A percentile compares a stretch with the other conserved stretches of the same genome.
phyloP scores from a whole-genome alignment of 2,888 invertebrate genomes.

The Erebia ligea region DNA sequence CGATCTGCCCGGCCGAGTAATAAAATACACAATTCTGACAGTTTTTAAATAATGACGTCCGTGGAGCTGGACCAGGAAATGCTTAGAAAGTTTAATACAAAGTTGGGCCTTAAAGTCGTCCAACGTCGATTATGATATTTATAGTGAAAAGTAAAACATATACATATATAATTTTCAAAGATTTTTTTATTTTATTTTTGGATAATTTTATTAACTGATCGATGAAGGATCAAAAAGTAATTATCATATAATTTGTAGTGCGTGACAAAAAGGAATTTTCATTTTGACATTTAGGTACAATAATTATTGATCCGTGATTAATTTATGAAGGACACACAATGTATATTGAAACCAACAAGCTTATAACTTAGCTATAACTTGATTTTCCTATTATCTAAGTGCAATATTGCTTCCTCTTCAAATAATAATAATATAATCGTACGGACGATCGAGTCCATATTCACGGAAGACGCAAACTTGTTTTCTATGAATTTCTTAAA shows the following conservation, averaged over 20 bases:
- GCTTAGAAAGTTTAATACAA: slow-evolving; percentile 73
- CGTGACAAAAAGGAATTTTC: slow-evolving; percentile 54
- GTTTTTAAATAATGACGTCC: slow-evolving; percentile 81
- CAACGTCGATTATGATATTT: slow-evolving; percentile 60
- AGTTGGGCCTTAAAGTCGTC: slow-evolving; percentile 62
- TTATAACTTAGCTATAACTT: neutral
- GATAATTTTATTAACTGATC: slow-evolving; percentile 15
- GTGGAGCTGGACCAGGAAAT: slow-evolving; percentile 69
- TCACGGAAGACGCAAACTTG: slow-evolving; percentile 34
- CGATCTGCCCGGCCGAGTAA: slow-evolving; percentile 71
- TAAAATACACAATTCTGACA: slow-evolving; percentile 82
- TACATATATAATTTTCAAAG: slow-evolving; percentile 34
- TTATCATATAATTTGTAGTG: slow-evolving; percentile 36
- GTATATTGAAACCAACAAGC: neutral
- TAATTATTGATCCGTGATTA: slow-evolving; percentile 6
- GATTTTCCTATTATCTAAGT: neutral
- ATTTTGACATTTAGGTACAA: neutral
- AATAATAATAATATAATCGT: slow-evolving; percentile 24
- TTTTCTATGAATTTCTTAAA: slow-evolving; percentile 60
- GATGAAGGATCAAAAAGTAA: slow-evolving; percentile 28
- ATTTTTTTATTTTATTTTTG: slow-evolving; percentile 24
- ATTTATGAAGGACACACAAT: slow-evolving; percentile 5
- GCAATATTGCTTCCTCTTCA: slow-evolving; percentile 21
- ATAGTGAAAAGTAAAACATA: slow-evolving; percentile 57
- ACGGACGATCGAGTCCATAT: slow-evolving; percentile 6